A percentile compares a stretch with the other conserved stretches of the same genome.
phyloP scores from a whole-genome alignment of 2,797 vertebrate genomes.

The Sebastes cheni region DNA sequence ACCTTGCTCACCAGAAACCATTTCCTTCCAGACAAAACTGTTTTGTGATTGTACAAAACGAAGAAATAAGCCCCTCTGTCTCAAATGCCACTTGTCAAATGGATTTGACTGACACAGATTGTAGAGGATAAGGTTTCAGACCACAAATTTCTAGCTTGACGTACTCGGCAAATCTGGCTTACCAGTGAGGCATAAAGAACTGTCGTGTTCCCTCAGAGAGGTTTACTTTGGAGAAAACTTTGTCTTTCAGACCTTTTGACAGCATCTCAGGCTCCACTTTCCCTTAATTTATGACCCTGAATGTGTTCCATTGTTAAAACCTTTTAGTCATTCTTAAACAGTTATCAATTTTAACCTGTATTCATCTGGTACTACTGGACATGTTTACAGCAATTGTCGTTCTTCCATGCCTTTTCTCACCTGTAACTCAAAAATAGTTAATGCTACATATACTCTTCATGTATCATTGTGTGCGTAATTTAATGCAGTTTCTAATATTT shows the following conservation, averaged over 20 bases:
- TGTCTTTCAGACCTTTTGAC: constrained; percentile 61
- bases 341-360: not conserved
- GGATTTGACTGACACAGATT: constrained; percentile 84
- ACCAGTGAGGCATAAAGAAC: constrained; percentile 83
- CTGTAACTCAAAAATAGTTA: not conserved
- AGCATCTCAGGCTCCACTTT: constrained; percentile 56
- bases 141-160: constrained; percentile 77
- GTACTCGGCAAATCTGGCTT: constrained; percentile 83
- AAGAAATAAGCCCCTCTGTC: constrained; percentile 75
- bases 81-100: constrained; percentile 76
- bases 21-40: constrained; percentile 56
- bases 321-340: not conserved
- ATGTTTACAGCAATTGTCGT: not conserved
- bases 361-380: not conserved
- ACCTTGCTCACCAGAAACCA: constrained; percentile 62
- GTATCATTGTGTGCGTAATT: not conserved
- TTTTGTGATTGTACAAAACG: constrained; percentile 71
- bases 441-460: no score
- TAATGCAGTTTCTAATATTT: not conserved
- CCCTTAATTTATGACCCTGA: constrained; percentile 28
- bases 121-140: constrained; percentile 83
- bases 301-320: constrained; percentile 9
- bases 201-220: constrained; percentile 62
- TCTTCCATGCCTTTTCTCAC: not conserved
- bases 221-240: constrained; percentile 75